A percentile compares a stretch with the other conserved stretches of the same genome.
Evolutionary conservation across 2,113 vertebrate genomes (phyloP).

Genomic region (Gracilinanus agilis): DNA sequence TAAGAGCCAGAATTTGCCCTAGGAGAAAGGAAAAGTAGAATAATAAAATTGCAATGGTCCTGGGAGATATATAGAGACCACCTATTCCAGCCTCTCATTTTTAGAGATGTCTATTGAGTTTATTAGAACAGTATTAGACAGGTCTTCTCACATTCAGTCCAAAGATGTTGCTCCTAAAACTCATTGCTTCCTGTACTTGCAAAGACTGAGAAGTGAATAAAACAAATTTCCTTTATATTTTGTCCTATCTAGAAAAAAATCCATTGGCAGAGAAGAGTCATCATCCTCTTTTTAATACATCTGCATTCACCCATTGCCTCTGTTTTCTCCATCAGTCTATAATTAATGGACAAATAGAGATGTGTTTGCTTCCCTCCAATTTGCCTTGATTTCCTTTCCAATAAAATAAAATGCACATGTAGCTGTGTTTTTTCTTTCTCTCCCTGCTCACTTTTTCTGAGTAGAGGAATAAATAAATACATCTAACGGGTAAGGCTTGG

Average conservation of each 20-base stretch:
- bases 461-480: not conserved
- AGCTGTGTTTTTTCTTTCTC: not conserved
- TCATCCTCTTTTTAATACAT: too few species aligned
- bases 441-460: not conserved
- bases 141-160: not conserved
- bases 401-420: not conserved
- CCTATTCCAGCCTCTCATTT: not conserved
- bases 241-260: not conserved
- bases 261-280: not conserved
- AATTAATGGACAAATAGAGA: fast-evolving
- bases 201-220: not conserved
- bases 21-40: not conserved
- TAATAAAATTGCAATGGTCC: not conserved
- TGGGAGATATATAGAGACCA: not conserved
- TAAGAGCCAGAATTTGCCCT: not conserved
- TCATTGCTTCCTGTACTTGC: not conserved
- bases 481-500: not conserved
- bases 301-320: fast-evolving
- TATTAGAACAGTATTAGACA: not conserved
- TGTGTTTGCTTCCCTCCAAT: not conserved
- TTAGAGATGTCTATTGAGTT: not conserved
- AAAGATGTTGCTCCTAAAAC: not conserved
- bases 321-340: fast-evolving
- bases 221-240: not conserved
- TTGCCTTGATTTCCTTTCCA: too few species aligned